These are phyloP conservation scores for Calcarius lapponicus DNA, from an alignment of 2,797 vertebrate species.

Conservation along the genomic window DNA sequence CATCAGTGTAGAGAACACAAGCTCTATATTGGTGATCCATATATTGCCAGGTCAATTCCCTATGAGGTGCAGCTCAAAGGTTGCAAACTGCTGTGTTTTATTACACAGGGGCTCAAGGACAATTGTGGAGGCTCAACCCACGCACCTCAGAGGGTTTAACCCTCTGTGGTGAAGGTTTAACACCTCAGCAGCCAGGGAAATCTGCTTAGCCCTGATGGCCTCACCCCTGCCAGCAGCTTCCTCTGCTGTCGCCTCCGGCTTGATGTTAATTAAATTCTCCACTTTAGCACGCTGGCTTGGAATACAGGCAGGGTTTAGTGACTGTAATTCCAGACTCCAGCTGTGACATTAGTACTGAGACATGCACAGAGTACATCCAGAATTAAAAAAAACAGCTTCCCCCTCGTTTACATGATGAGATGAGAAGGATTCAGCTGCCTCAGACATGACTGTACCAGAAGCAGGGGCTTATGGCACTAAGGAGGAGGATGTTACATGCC, in stretches of 20 bases:
- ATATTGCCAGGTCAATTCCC: neutral
- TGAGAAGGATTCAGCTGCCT: neutral
- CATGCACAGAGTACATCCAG: neutral
- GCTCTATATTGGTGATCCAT: neutral
- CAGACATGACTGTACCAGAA: constrained; percentile 8
- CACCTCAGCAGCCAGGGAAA: neutral
- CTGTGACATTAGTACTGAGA: neutral
- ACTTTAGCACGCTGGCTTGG: neutral
- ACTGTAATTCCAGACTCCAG: neutral
- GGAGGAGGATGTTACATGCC: neutral
- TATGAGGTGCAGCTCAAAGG: neutral
- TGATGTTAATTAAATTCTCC: constrained; percentile 7
- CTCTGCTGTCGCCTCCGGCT: neutral
- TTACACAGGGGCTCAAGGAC: neutral
- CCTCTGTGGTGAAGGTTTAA: neutral
- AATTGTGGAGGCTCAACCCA: rapidly evolving
- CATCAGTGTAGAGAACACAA: too few species aligned
- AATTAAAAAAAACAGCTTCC: neutral
- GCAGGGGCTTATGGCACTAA: neutral
- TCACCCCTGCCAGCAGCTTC: neutral
- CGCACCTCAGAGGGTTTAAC: rapidly evolving
- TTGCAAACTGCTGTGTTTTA: neutral
- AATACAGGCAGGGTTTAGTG: constrained; percentile 5
- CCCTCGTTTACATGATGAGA: neutral
- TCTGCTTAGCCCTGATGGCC: neutral